Conservation (phyloP, 2,888 invertebrate species). For the Drosophila hamatofila region DNA sequence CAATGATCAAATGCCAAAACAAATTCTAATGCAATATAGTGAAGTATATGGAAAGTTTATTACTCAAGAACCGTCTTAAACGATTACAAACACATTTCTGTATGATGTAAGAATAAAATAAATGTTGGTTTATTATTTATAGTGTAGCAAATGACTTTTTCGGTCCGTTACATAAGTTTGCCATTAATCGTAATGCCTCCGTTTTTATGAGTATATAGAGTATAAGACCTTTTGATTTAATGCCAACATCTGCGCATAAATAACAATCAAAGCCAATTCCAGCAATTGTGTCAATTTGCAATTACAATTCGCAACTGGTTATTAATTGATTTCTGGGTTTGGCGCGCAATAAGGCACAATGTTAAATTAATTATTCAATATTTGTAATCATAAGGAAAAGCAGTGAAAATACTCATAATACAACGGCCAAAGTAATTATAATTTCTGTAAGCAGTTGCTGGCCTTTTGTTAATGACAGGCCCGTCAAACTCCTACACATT, state of each 20-base stretch:
- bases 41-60: too few relatives aligned
- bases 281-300: slow-evolving; percentile 41
- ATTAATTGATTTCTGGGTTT: slow-evolving; percentile 59
- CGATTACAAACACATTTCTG: not conserved
- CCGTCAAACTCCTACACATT: slow-evolving; percentile 15
- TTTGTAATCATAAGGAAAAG: slow-evolving; percentile 30
- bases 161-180: not conserved
- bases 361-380: slow-evolving; percentile 54
- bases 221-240: slow-evolving; percentile 14
- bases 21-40: too few relatives aligned
- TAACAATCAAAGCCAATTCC: slow-evolving; percentile 42
- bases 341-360: slow-evolving; percentile 30
- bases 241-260: slow-evolving; percentile 27
- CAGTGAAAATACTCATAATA: slow-evolving; percentile 39
- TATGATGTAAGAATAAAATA: not conserved
- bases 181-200: too few relatives aligned
- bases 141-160: not conserved
- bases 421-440: slow-evolving; percentile 29
- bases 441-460: slow-evolving; percentile 41
- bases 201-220: not conserved
- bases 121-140: not conserved
- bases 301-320: slow-evolving; percentile 46
- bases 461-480: slow-evolving; percentile 59
- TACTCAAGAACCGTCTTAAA: too few relatives aligned
- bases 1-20: too few relatives aligned